Evolutionary conservation across 2,113 vertebrate genomes (phyloP).

Genomic region (Herpetotheres cachinnans): DNA sequence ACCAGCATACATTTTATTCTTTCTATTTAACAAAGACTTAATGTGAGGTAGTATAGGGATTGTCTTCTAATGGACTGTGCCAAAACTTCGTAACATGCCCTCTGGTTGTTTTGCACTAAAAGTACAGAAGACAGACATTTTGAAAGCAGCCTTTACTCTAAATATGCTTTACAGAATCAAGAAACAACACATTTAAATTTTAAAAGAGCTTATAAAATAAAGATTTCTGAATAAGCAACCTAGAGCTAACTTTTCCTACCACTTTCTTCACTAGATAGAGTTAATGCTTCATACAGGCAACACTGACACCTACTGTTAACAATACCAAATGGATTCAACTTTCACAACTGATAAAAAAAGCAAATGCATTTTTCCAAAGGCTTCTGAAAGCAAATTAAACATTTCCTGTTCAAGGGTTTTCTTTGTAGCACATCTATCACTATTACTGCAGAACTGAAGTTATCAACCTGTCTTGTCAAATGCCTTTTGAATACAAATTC

Average conservation of each 20-base stretch:
- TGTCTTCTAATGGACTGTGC: not conserved
- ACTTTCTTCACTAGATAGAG: not conserved
- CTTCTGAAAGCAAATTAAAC: not conserved
- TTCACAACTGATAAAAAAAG: not conserved
- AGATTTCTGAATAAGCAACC: not conserved
- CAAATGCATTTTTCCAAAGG: not conserved
- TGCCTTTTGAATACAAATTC: not conserved
- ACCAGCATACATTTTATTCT: not conserved
- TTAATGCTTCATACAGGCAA: not conserved
- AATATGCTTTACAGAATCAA: not conserved
- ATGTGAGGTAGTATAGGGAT: not conserved
- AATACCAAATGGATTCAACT: not conserved
- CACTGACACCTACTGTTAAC: conserved; percentile 72
- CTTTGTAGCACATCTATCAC: not conserved
- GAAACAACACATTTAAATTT: not conserved
- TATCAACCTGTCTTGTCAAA: not conserved
- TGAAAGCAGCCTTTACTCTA: not conserved
- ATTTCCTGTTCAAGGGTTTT: not conserved
- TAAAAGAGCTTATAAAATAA: not conserved
- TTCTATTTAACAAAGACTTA: not conserved
- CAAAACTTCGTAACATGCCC: not conserved
- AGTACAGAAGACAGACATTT: not conserved
- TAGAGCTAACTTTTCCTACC: not conserved
- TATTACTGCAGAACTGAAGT: not conserved
- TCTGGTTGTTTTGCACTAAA: not conserved